A percentile compares a stretch with the other conserved stretches of the same genome.
Conservation (phyloP, 2,888 invertebrate genomes). For the Boloria selene region DNA sequence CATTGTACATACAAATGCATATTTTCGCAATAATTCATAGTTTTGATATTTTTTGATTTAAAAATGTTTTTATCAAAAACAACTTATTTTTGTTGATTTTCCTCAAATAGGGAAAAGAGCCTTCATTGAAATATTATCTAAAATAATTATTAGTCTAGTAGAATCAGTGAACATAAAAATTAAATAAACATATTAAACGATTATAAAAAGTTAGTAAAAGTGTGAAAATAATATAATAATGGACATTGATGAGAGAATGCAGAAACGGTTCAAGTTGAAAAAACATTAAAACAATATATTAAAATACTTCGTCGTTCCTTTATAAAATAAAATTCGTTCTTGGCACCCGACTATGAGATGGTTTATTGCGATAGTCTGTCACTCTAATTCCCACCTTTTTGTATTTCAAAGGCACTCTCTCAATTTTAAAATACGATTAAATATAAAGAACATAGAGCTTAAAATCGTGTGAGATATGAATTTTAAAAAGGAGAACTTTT, state of each 20-base stretch:
- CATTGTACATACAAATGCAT: background rate
- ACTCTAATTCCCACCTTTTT: conserved; percentile 56
- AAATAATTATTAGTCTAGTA: too few species aligned
- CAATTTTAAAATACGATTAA: conserved; percentile 19
- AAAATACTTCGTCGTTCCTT: conserved; percentile 20
- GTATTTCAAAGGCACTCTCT: conserved; percentile 13
- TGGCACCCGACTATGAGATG: conserved; percentile 26
- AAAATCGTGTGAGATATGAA: conserved; percentile 41
- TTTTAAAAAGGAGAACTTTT: conserved; percentile 26
- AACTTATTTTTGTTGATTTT: too few species aligned
- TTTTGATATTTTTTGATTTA: too few species aligned
- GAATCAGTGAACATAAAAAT: too few species aligned
- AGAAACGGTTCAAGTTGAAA: background rate
- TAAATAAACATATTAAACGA: too few species aligned
- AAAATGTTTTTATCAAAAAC: too few species aligned
- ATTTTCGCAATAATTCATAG: too few species aligned
- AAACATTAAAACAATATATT: background rate
- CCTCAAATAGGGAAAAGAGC: too few species aligned
- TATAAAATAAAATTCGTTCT: conserved; percentile 23
- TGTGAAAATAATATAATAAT: too few species aligned
- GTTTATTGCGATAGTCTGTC: conserved; percentile 47
- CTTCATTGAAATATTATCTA: too few species aligned
- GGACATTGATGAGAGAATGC: too few species aligned
- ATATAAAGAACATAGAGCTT: conserved; percentile 45
- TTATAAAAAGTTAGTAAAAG: too few species aligned